Conservation (phyloP, 2,888 invertebrate species). For the Polydrusus pterygomalis region DNA sequence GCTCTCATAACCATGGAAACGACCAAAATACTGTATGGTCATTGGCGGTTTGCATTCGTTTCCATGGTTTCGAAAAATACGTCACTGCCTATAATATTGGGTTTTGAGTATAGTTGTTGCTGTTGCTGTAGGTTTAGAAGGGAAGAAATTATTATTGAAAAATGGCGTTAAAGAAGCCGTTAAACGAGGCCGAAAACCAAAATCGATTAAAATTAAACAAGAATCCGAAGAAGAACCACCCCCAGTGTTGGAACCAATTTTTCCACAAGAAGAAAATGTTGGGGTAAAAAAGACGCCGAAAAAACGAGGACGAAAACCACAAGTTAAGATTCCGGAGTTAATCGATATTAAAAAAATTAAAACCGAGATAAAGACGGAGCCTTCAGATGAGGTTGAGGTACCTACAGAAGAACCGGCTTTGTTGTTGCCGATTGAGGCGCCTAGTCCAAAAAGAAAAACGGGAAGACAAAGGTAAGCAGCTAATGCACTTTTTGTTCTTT, state of each 20-base stretch:
- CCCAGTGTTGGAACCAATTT: constrained; percentile 68
- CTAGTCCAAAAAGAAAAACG: constrained; percentile 37
- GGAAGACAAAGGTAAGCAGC: constrained; percentile 39
- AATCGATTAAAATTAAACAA: constrained; percentile 36
- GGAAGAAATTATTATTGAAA: constrained; percentile 67
- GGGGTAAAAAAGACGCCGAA: constrained; percentile 58
- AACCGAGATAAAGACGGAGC: constrained; percentile 54
- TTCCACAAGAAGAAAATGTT: constrained; percentile 63
- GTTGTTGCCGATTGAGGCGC: constrained; percentile 2
- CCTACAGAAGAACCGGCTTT: constrained; percentile 16
- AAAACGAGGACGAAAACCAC: constrained; percentile 56
- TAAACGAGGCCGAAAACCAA: constrained; percentile 55
- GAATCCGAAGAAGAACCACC: constrained; percentile 60
- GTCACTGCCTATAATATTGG: constrained; percentile 20
- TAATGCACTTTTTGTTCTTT: too few species aligned
- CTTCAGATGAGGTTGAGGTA: constrained; percentile 28
- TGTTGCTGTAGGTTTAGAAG: constrained; percentile 29
- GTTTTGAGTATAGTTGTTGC: neutral
- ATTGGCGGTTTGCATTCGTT: too few species aligned
- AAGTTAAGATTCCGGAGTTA: constrained; percentile 55
- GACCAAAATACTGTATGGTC: too few species aligned
- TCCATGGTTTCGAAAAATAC: too few species aligned
- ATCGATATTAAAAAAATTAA: constrained; percentile 61
- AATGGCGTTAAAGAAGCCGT: constrained; percentile 66
- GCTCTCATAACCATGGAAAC: too few species aligned